phyloP scores from a whole-genome alignment of 2,797 vertebrate genomes.

The Erethizon dorsatum region DNA sequence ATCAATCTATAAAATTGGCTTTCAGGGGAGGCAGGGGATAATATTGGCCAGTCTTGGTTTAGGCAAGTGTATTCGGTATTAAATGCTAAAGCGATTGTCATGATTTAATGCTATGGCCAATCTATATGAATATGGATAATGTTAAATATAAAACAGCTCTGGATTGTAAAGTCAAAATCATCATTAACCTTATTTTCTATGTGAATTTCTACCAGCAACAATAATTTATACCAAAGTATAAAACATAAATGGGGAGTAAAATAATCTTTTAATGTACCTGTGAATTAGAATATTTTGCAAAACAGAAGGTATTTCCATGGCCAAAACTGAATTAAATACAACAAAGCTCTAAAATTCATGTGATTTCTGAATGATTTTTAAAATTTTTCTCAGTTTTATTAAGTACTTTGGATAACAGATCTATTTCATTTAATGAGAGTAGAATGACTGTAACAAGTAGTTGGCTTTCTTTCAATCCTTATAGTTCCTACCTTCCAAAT shows the following conservation, averaged over 20 bases:
- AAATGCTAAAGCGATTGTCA: too few relatives aligned
- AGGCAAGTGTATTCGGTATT: too few relatives aligned
- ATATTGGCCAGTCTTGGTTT: too few relatives aligned
- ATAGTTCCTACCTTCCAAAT: background rate
- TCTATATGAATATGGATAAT: too few relatives aligned
- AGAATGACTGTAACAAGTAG: background rate
- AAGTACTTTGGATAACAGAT: background rate
- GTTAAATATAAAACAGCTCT: too few relatives aligned
- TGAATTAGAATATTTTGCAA: background rate
- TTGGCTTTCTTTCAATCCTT: background rate
- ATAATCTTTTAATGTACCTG: too few relatives aligned
- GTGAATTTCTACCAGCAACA: too few relatives aligned
- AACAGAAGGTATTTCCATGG: background rate
- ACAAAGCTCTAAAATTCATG: background rate
- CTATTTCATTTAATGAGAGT: background rate
- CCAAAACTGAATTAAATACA: background rate
- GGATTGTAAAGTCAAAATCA: too few relatives aligned
- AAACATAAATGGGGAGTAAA: too few relatives aligned
- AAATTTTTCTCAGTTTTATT: background rate
- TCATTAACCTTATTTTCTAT: too few relatives aligned
- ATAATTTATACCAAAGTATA: too few relatives aligned
- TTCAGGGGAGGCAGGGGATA: background rate
- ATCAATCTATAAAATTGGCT: background rate
- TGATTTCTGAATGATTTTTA: background rate
- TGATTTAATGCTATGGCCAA: too few relatives aligned